Conservation (phyloP, 1,140 invertebrate species). For the Brachionus calyciflorus region DNA sequence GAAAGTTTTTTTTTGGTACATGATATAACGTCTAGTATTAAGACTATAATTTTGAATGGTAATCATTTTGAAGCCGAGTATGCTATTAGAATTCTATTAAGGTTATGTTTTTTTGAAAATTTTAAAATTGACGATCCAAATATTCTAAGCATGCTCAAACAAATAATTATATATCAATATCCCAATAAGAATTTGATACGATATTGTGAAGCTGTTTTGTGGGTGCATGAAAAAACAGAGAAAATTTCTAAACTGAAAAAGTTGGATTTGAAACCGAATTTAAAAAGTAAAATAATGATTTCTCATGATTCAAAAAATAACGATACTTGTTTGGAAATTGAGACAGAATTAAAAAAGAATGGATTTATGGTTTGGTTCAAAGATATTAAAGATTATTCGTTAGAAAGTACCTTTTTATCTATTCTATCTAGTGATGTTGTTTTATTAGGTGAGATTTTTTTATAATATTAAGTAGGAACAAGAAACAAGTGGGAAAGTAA, state of each 20-base stretch:
- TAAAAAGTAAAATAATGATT: not conserved
- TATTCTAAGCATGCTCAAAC: slow-evolving; percentile 2
- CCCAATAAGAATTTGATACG: not conserved
- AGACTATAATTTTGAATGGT: not conserved
- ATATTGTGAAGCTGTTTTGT: not conserved
- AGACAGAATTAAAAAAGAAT: not conserved
- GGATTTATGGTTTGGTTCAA: not conserved
- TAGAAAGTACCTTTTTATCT: not conserved
- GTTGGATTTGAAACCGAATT: not conserved
- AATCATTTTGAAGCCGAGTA: not conserved
- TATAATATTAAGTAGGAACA: not conserved
- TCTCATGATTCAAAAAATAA: not conserved
- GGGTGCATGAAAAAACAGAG: not conserved
- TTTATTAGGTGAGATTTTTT: not conserved
- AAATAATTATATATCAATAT: slow-evolving; percentile 5
- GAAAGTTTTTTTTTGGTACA: not conserved
- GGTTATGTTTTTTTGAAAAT: not conserved
- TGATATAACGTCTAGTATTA: not conserved
- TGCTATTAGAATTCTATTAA: not conserved
- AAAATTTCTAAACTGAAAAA: not conserved
- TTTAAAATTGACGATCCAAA: not conserved
- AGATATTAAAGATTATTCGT: not conserved
- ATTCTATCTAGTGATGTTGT: not conserved
- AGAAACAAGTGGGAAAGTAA: not conserved
- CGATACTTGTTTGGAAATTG: not conserved